Percentiles rank a stretch among this genome's conserved stretches.
Evolutionary conservation across 2,113 vertebrate genomes (phyloP).

Genomic region (Indicator maculatus): DNA sequence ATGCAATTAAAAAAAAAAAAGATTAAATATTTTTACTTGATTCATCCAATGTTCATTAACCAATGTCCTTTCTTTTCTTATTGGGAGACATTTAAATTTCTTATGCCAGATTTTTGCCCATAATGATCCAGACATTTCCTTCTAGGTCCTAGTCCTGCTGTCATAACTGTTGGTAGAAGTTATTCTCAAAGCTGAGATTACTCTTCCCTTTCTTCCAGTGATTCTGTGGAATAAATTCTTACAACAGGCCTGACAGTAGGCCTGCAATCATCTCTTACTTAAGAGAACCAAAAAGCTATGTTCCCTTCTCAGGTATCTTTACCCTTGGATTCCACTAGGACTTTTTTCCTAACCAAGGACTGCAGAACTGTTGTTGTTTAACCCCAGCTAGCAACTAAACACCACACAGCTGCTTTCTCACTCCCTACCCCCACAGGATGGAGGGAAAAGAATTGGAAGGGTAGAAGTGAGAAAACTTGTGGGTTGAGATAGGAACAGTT

Average conservation of each 20-base stretch:
- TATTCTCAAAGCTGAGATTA: background rate
- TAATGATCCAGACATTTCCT: background rate
- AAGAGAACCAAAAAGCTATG: background rate
- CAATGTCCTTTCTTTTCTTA: background rate
- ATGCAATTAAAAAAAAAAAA: background rate
- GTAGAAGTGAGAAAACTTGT: background rate
- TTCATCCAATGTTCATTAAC: background rate
- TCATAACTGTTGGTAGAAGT: background rate
- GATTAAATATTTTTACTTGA: background rate
- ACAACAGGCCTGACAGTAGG: background rate
- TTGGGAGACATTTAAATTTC: background rate
- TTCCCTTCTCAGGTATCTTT: background rate
- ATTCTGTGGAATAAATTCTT: background rate
- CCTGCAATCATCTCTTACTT: background rate
- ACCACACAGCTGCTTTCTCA: accelerated
- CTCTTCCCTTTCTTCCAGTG: background rate
- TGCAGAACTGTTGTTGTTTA: background rate
- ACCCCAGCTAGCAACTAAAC: background rate
- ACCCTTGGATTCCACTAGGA: background rate
- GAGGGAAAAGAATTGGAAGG: background rate
- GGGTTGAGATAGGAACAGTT: background rate
- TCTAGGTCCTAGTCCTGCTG: background rate
- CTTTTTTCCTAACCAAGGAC: background rate
- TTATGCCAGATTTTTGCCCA: background rate
- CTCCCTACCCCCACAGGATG: background rate